Evolutionary conservation across 2,113 vertebrate species (phyloP).

Genomic region (Heteronetta atricapilla): DNA sequence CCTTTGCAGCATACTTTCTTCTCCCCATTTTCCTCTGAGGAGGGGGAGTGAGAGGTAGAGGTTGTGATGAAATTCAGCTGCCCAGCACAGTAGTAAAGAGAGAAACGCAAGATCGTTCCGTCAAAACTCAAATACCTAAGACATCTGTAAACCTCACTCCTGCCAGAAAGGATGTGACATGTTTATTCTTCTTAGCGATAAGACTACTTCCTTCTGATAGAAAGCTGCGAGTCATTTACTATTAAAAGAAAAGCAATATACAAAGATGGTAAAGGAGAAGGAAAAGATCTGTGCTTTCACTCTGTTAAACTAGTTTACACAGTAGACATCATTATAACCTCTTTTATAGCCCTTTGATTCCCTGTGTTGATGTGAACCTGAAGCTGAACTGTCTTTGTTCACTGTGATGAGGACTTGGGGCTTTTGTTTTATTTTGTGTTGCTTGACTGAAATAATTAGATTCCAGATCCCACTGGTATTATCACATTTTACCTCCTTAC

Average conservation of each 20-base stretch:
- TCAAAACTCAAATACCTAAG: not conserved
- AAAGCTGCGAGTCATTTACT: not conserved
- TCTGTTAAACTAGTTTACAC: not conserved
- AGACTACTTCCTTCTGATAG: not conserved
- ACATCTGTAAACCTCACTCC: not conserved
- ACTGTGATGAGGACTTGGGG: not conserved
- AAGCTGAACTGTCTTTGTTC: not conserved
- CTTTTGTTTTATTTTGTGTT: conserved; percentile 20
- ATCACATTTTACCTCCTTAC: conserved; percentile 1
- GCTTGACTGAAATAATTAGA: conserved; percentile 42
- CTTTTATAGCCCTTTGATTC: not conserved
- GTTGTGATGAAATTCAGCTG: too few species aligned
- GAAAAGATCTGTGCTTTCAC: not conserved
- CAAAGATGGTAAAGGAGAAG: not conserved
- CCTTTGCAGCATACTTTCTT: too few species aligned
- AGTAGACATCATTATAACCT: not conserved
- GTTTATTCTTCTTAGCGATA: not conserved
- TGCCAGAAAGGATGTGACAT: not conserved
- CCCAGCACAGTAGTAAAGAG: not conserved
- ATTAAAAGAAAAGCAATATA: not conserved
- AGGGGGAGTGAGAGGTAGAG: too few species aligned
- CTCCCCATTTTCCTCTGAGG: too few species aligned
- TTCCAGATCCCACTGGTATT: not conserved
- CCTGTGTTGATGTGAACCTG: not conserved
- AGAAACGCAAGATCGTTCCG: not conserved